Percentiles rank a stretch among this genome's conserved stretches.
Conservation (phyloP, 1,140 invertebrate species). For the Bombus terrestris region DNA sequence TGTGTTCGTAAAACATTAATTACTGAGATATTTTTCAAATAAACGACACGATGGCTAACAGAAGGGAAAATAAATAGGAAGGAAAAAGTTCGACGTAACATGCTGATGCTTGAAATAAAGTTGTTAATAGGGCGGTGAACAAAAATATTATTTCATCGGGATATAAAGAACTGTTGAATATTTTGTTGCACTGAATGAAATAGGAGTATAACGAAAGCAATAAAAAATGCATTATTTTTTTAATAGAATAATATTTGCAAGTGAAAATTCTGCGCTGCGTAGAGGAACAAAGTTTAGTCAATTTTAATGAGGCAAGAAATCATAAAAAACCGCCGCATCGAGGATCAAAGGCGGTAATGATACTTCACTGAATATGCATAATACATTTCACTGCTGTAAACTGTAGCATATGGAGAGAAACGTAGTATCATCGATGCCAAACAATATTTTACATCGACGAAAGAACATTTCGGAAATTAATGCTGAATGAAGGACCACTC, state of each 20-base stretch:
- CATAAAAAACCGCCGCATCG: background rate
- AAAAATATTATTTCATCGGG: background rate
- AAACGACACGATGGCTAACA: background rate
- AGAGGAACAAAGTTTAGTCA: background rate
- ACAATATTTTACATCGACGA: background rate
- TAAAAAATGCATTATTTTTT: background rate
- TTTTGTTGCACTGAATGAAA: background rate
- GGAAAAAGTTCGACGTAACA: background rate
- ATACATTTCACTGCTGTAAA: background rate
- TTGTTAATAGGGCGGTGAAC: background rate
- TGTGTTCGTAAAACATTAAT: background rate
- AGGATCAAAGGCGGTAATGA: background rate
- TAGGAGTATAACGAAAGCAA: background rate
- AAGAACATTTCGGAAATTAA: background rate
- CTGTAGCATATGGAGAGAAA: background rate
- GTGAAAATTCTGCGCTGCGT: background rate
- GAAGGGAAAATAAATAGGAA: background rate
- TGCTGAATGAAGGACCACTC: background rate
- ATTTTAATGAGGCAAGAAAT: background rate
- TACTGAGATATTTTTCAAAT: background rate
- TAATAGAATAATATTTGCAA: too few species aligned
- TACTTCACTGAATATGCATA: background rate
- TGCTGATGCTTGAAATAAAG: background rate
- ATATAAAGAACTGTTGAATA: background rate
- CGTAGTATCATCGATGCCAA: background rate